phyloP scores from a whole-genome alignment of 2,113 vertebrate species.

The Apistogramma diplotaenia region DNA sequence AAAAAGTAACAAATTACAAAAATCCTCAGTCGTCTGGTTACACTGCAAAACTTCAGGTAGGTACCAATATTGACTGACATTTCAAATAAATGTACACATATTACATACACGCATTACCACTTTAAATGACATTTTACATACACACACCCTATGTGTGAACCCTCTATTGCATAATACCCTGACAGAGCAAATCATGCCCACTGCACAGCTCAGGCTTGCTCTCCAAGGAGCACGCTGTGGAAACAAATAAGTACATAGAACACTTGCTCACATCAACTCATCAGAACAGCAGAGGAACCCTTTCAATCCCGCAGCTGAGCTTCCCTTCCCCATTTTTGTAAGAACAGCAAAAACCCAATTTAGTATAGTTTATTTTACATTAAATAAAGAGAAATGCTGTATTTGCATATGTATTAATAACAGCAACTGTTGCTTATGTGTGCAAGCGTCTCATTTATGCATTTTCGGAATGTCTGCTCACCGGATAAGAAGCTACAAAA shows the following conservation, averaged over 20 bases:
- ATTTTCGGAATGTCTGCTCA: background rate
- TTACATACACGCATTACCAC: background rate
- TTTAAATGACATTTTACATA: background rate
- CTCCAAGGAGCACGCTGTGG: slow-evolving; percentile 17
- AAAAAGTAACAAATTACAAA: too few relatives aligned
- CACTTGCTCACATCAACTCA: background rate
- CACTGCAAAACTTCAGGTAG: background rate
- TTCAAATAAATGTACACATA: background rate
- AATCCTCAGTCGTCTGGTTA: background rate
- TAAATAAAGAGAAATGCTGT: background rate
- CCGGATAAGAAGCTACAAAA: background rate
- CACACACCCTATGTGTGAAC: background rate
- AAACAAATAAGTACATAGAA: slow-evolving; percentile 3
- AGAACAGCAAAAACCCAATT: background rate
- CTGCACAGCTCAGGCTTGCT: background rate
- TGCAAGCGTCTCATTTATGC: background rate
- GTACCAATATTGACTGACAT: background rate
- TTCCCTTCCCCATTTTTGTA: background rate
- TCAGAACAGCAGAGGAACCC: background rate
- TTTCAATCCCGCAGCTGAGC: background rate
- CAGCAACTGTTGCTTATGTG: background rate
- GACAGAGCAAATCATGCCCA: background rate
- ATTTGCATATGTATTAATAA: background rate
- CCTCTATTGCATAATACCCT: background rate
- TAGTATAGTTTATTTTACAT: background rate